Conservation (phyloP, 2,113 vertebrate species). For the Hippolais icterina region DNA sequence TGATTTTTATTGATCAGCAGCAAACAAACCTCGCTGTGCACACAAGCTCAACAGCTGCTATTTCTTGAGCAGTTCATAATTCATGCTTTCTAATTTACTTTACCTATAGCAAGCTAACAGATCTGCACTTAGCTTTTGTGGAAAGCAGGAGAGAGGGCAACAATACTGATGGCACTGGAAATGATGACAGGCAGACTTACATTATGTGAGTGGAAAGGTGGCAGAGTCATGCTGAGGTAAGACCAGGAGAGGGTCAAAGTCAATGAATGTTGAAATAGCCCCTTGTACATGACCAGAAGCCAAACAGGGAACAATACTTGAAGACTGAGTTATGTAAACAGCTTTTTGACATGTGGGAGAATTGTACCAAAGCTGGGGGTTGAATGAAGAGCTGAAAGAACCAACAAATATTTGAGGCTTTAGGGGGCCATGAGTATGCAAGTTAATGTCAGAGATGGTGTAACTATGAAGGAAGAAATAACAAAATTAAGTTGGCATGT, state of each 20-base stretch:
- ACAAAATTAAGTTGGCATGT: neutral
- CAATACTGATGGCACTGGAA: neutral
- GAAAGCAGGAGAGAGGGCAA: neutral
- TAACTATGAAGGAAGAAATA: neutral
- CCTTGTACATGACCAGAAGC: neutral
- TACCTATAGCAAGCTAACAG: constrained; percentile 10
- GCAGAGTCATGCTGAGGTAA: neutral
- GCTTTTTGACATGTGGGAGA: neutral
- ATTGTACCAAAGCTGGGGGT: neutral
- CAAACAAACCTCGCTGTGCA: constrained; percentile 59
- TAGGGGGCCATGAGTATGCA: neutral
- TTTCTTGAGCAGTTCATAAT: constrained; percentile 64
- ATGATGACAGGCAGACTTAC: neutral
- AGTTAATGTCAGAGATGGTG: neutral
- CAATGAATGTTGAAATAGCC: neutral
- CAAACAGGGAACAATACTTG: neutral
- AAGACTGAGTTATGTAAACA: neutral
- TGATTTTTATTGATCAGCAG: constrained; percentile 69
- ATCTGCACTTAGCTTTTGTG: neutral
- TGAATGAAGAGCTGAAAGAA: neutral
- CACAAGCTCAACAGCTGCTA: constrained; percentile 63
- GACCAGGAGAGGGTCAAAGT: neutral
- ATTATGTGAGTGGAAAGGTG: neutral
- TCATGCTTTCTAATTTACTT: constrained; percentile 48
- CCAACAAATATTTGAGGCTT: neutral